Conservation (phyloP, 2,797 vertebrate species). For the Leptodactylus fallax region DNA sequence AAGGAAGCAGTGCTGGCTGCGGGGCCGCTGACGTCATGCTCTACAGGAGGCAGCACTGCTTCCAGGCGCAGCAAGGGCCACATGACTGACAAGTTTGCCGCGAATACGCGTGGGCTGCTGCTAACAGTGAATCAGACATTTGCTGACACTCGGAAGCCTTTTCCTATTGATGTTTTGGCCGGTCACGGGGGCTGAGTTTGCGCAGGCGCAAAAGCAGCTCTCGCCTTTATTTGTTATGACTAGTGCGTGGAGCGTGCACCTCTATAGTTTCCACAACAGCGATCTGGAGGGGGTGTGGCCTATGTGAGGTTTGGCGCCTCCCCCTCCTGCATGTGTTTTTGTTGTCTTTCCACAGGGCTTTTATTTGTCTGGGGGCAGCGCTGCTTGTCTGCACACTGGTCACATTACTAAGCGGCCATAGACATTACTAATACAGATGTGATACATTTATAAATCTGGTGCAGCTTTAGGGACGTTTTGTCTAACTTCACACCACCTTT, state of each 20-base stretch:
- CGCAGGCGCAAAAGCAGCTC: conserved; percentile 66
- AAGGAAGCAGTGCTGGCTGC: conserved; percentile 86
- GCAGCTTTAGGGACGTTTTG: no score
- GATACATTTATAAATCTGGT: no score
- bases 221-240: conserved; percentile 64
- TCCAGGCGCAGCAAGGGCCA: conserved; percentile 76
- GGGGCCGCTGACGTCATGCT: conserved; percentile 85
- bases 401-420: not conserved
- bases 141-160: conserved; percentile 55
- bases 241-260: conserved; percentile 40
- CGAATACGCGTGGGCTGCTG: conserved; percentile 53
- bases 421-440: no score
- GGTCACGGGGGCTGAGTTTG: conserved; percentile 71
- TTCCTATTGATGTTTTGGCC: conserved; percentile 64
- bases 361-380: not conserved
- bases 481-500: no score
- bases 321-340: conserved; percentile 16
- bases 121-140: conserved; percentile 51
- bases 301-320: not conserved
- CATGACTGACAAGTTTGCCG: conserved; percentile 64
- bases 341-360: not conserved
- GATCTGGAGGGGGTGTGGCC: conserved; percentile 17
- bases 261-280: conserved; percentile 44
- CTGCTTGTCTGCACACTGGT: no score
- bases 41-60: conserved; percentile 88